Base-by-base conservation (phyloP, 2,888 invertebrate genomes). In the Torymus aiolomorphi region DNA sequence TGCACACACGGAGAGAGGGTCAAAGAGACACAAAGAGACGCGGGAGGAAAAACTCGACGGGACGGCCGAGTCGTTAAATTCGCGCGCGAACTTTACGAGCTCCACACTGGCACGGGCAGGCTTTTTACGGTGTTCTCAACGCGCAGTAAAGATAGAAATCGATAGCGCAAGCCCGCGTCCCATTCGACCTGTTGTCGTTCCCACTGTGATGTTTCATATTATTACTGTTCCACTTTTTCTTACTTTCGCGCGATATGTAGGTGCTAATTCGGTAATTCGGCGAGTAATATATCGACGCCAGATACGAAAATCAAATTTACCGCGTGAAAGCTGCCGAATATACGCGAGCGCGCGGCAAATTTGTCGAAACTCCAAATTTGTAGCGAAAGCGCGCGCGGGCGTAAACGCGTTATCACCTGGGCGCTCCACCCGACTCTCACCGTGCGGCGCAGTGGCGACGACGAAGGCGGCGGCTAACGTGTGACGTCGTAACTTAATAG, bases 401-500 rank as follows among this genome's bases (percentile, higher is more conserved):
- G 16, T 63, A 61, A 77, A 31, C 51, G 49, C 14, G 51, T 70
- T 77, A 77, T 57, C 70, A 49, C 49, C 14, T n/a, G 74, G 31
- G 3, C 31, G 3, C 31, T 31, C 2, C 8, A 3, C 8, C 31
- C 8, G 5, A 31, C 31, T 31, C 31, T 31, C 31, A 2, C 31
- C 0, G 5, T 31, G 5, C 31, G 8, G 31, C 31, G 31, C 8
- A 31, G 31, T 31, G 8, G 31, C 31, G 4, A 31, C 31, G 31
- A 31, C 31, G 31, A 31, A 1, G 31, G 16, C 65, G 56, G 24
- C 18, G 51, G 57, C 56, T 65, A 18, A 65, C 63, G 42, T 65
- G 51, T 18, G 49, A 24, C 31, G 65, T 71, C 69, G 57, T 77
- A 77, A 77, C 70, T 77, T 65, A 77, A 77, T 71, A 77, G 71